phyloP scores from a whole-genome alignment of 2,888 invertebrate species.

The Yponomeuta evonymella region DNA sequence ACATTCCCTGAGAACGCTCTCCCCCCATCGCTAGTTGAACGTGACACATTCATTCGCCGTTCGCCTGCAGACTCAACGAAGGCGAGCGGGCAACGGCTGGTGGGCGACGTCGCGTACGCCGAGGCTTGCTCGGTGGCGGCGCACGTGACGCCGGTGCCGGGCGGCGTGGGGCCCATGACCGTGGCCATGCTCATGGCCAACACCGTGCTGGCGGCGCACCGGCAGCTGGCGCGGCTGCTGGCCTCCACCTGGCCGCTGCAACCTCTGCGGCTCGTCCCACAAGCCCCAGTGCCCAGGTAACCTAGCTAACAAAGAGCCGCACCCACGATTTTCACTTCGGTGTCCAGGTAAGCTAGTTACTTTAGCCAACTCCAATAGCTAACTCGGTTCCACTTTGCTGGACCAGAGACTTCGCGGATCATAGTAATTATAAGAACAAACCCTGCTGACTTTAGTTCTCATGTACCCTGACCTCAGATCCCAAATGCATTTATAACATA shows the following conservation, averaged over 20 bases:
- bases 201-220: conserved; percentile 89
- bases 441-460: no score
- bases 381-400: no score
- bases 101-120: conserved; percentile 95
- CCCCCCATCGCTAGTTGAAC: no score
- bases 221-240: conserved; percentile 75
- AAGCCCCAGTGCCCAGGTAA: conserved; percentile 90
- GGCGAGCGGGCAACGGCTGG: conserved; percentile 86
- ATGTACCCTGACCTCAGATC: no score
- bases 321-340: no score
- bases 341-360: no score
- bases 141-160: conserved; percentile 95
- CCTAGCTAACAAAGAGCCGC: neutral
- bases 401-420: no score
- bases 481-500: no score
- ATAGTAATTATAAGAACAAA: no score
- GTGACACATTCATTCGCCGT: no score
- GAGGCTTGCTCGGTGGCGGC: conserved; percentile 88
- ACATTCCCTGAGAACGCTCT: no score
- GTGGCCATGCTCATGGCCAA: conserved; percentile 98
- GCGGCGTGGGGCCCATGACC: conserved; percentile 99
- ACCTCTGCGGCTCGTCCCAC: conserved; percentile 78
- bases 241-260: conserved; percentile 82
- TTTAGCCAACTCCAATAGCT: no score
- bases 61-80: conserved; percentile 80